Evolutionary conservation across 2,888 invertebrate species (phyloP), one percentile per base, ranked within the genome.

Genomic region (Trissolcus japonicus): DNA sequence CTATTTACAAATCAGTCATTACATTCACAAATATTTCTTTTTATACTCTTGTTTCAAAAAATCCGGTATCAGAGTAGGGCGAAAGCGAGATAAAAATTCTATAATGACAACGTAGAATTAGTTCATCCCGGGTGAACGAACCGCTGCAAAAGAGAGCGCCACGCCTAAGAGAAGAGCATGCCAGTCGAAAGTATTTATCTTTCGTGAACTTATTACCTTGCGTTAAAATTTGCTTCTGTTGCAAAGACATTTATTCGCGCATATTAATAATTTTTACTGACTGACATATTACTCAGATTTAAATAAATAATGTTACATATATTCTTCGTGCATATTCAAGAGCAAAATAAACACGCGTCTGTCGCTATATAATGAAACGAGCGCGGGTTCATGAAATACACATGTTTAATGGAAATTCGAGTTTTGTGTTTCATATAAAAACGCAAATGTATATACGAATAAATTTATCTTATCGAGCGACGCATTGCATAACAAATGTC

Each of bases 371-470:
- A 71, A 71, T 56, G 55, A 71, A 76, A 71, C 40, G 65, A 35
- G 35, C 41, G 48, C 40, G 54, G 14, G 56, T 66, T 66, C 29
- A 46, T 67, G 59, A 68, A 72, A 53, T 72, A 77, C 59, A 68
- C 43, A 68, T 60, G 65, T 73, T 68, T 77, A 73, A 72, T 73
- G 73, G 73, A 73, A 72, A 73, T 72, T 73, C 60, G 65, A 73
- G 60, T 73, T 77, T 77, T 41, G 60, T 53, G 67, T 62, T 50
- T 35, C 35, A 35, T 35, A 35, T 35, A 76, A 76, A 73, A 73
- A 72, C 46, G 51, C 57, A 59, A 76, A 68, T n/a, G 63, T 73
- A 73, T 68, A 25, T 25, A 65, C 54, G 73, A 77, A 77, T 73
- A 72, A 72, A 77, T 73, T 68, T 69, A 77, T 77, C 73, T 77